A percentile compares a stretch with the other conserved stretches of the same genome.
Conservation (phyloP, 2,797 vertebrate genomes). For the Chelmon rostratus region DNA sequence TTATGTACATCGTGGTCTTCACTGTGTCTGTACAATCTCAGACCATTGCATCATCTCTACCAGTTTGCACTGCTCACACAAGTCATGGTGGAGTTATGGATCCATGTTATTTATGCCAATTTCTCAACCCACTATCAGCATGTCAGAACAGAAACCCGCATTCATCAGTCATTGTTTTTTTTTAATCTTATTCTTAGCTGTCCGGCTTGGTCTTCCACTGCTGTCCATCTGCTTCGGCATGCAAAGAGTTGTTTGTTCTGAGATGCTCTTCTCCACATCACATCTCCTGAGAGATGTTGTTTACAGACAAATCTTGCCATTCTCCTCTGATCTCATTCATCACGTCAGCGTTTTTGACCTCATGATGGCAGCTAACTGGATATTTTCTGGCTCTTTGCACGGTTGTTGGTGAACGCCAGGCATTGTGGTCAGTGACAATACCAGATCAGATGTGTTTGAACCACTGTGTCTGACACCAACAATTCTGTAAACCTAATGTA, state of each 20-base stretch:
- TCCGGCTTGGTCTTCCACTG: slow-evolving; percentile 27
- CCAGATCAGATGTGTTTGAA: not conserved
- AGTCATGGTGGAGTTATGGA: slow-evolving; percentile 21
- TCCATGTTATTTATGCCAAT: slow-evolving; percentile 41
- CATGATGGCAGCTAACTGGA: not conserved
- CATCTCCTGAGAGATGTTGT: slow-evolving; percentile 16
- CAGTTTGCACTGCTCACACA: slow-evolving; percentile 27
- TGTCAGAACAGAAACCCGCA: slow-evolving; percentile 49
- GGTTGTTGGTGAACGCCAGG: not conserved
- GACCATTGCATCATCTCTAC: not conserved
- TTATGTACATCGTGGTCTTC: not conserved
- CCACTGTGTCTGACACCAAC: not conserved
- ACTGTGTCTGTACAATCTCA: not conserved
- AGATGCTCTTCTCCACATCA: slow-evolving; percentile 15
- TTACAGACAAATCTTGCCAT: slow-evolving; percentile 10
- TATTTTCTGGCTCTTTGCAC: not conserved
- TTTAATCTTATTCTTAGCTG: slow-evolving; percentile 38
- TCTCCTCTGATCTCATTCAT: not conserved
- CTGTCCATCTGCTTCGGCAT: slow-evolving; percentile 48
- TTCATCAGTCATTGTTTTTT: slow-evolving; percentile 38
- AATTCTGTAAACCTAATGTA: not conserved
- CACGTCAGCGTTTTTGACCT: not conserved
- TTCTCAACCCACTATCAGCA: slow-evolving; percentile 64
- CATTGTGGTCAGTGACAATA: not conserved
- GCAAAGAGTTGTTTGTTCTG: slow-evolving; percentile 36